Conservation (phyloP, 2,797 vertebrate species). For the Helarctos malayanus region DNA sequence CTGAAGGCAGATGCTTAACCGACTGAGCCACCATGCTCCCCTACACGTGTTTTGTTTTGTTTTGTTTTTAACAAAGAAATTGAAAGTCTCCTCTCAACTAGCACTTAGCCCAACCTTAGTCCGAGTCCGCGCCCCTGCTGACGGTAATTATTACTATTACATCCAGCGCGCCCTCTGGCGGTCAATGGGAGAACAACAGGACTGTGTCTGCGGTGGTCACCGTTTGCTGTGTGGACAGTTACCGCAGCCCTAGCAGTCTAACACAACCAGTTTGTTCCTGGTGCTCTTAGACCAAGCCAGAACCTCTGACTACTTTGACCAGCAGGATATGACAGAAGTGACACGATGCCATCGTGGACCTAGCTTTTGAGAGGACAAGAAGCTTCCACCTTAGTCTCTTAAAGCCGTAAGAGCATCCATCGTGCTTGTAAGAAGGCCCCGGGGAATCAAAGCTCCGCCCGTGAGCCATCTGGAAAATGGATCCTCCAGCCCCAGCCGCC, state of each 20-base stretch:
- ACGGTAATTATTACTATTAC: not conserved
- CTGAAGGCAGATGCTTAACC: too few relatives aligned
- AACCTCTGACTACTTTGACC: not conserved
- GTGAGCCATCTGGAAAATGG: not conserved
- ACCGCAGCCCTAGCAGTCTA: not conserved
- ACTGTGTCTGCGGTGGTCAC: rapidly evolving
- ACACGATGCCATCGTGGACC: not conserved
- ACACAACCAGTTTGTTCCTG: not conserved
- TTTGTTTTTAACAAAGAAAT: not conserved
- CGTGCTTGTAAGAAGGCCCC: not conserved
- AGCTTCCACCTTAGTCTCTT: not conserved
- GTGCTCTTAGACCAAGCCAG: too few relatives aligned
- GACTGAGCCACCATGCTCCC: too few relatives aligned
- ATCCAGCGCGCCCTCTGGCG: not conserved
- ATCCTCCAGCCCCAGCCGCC: not conserved
- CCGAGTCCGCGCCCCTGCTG: rapidly evolving
- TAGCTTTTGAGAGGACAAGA: not conserved
- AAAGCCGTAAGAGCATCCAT: not conserved
- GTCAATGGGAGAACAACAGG: not conserved
- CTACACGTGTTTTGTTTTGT: not conserved
- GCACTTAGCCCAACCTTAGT: not conserved
- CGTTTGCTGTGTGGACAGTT: not conserved
- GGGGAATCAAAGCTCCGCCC: not conserved
- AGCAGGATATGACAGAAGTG: not conserved
- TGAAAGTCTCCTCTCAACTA: not conserved